Evolutionary conservation across 1,140 invertebrate species (phyloP).

Genomic region (Neodiprion pinetum): DNA sequence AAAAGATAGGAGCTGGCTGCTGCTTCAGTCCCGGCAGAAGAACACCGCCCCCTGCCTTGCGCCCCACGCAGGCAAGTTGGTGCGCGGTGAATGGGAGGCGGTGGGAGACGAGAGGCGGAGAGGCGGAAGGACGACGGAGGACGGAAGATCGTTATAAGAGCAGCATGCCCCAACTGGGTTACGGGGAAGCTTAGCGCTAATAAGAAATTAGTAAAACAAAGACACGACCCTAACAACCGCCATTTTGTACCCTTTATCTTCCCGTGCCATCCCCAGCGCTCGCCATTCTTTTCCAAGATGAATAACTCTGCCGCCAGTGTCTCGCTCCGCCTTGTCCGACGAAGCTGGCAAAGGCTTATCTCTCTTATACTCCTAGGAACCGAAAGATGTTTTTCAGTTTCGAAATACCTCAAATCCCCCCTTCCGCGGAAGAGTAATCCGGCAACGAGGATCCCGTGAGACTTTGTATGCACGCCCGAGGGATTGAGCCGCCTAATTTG

Average conservation of each 20-base stretch:
- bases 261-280: conserved; percentile 11
- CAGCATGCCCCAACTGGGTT: conserved; percentile 17
- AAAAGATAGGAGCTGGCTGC: conserved; percentile 33
- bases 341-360: neutral
- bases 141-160: conserved; percentile 16
- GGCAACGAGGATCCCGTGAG: too few relatives aligned
- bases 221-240: conserved; percentile 21
- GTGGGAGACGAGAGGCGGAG: conserved; percentile 2
- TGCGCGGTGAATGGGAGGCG: conserved; percentile 9
- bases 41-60: neutral
- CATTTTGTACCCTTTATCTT: conserved; percentile 16
- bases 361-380: neutral
- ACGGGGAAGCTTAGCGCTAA: conserved; percentile 25
- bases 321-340: conserved; percentile 10
- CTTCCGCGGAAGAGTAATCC: too few relatives aligned
- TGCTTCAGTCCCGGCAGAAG: conserved; percentile 4
- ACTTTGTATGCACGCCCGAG: too few relatives aligned
- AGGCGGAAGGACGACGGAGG: neutral
- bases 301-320: neutral
- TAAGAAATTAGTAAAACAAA: conserved; percentile 33
- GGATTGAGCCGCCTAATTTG: too few relatives aligned
- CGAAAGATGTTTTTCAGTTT: neutral
- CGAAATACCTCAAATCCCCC: neutral
- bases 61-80: conserved; percentile 26
- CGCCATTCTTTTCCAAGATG: conserved; percentile 10